phyloP scores from a whole-genome alignment of 2,113 vertebrate species.

The Haplochromis burtoni region DNA sequence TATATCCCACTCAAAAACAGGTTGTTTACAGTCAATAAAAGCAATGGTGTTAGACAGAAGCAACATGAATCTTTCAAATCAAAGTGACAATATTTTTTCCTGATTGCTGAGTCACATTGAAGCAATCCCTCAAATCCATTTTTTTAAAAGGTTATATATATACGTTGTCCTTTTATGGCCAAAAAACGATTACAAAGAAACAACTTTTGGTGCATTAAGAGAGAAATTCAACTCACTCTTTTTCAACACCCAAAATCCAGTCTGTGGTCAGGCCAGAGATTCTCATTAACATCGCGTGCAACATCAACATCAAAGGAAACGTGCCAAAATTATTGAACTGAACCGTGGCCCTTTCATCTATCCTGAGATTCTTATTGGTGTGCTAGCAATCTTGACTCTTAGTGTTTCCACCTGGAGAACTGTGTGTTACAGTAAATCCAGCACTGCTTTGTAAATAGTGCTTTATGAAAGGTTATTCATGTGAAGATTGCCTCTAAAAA shows the following conservation, averaged over 20 bases:
- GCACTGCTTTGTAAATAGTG: neutral
- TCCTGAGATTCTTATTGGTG: neutral
- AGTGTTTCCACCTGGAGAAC: neutral
- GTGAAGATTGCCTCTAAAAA: neutral
- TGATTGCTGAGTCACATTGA: neutral
- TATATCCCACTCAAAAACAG: neutral
- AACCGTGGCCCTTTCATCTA: neutral
- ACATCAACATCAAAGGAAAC: neutral
- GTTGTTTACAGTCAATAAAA: neutral
- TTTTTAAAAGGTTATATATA: neutral
- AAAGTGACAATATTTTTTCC: neutral
- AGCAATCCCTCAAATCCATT: neutral
- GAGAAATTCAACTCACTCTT: neutral
- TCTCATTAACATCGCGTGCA: neutral
- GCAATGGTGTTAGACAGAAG: neutral
- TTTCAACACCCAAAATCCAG: neutral
- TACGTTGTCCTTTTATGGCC: accelerated
- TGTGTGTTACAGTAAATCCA: neutral
- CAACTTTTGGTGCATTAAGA: neutral
- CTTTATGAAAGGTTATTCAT: neutral
- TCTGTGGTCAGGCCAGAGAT: neutral
- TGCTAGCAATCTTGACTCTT: neutral
- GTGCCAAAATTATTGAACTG: neutral
- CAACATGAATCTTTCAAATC: neutral
- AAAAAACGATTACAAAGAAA: neutral